Evolutionary conservation across 2,113 vertebrate genomes (phyloP), one percentile per base, ranked within the genome.

Genomic region (Gobio gobio): DNA sequence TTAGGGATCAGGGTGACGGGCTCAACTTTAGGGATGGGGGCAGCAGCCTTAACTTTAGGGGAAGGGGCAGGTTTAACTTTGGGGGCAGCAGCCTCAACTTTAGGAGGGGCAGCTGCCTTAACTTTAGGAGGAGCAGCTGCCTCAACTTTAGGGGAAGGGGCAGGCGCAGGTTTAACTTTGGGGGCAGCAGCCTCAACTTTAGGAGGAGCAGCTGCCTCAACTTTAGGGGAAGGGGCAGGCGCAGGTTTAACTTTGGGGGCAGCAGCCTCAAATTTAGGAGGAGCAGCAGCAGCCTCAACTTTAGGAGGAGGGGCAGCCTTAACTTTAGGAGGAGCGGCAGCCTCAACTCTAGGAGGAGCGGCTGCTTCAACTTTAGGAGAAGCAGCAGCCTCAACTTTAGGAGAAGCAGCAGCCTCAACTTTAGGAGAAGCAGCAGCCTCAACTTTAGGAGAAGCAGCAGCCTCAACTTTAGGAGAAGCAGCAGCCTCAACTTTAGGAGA

Each of bases 201-300:
- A 73, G 70, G 29, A 29, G 29, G 1, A 0, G 18, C 87, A 70
- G 22, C 72, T 14, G 12, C 3, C 40, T 45, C 18, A 47, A 47
- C 70, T n/a, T 73, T 63, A 74, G 82, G 26, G 5, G 91, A 89
- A 89, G 94, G 89, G 58, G 88, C 77, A 29, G 29, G 29, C 29
- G 29, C 29, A 29, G 29, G 29, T 29, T 29, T 29, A 29, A 29
- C 29, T 29, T 29, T 29, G 29, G 29, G 68, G 29, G 2, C 29
- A 29, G 29, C 29, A 24, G 91, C 90, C 73, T 80, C 85, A 80
- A 90, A 85, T 92, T 94, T 94, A 83, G 92, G 80, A 61, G 90
- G 4, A 40, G 36, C 4, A 5, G 4, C n/a, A n/a, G n/a, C 36
- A 36, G 36, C 36, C 36, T 36, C 4, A 36, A 36, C 36, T 36